These are phyloP conservation scores for Calephelis virginiensis DNA, from an alignment of 1,140 invertebrate genomes.

Conservation along the genomic window DNA sequence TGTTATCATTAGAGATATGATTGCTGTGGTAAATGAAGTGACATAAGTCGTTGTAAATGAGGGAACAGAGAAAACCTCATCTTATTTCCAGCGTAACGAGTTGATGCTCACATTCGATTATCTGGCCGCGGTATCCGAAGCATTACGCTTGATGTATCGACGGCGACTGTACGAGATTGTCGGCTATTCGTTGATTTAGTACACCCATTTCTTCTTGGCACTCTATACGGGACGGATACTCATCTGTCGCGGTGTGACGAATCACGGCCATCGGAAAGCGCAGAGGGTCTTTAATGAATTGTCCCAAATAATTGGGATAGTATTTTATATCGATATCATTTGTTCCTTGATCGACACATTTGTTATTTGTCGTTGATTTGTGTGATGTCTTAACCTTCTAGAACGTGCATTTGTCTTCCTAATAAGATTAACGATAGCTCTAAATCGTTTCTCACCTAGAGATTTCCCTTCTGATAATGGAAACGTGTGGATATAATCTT, in stretches of 20 bases:
- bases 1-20: conserved; percentile 42
- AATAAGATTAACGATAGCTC: conserved; percentile 47
- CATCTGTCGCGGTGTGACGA: conserved; percentile 71
- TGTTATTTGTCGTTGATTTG: conserved; percentile 69
- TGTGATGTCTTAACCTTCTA: conserved; percentile 59
- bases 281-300: conserved; percentile 73
- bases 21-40: conserved; percentile 33
- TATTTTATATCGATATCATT: conserved; percentile 74
- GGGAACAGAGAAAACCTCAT: conserved; percentile 54
- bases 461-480: conserved; percentile 30
- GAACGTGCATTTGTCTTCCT: conserved; percentile 44
- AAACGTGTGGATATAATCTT: conserved; percentile 22
- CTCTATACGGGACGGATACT: conserved; percentile 65
- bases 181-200: conserved; percentile 71
- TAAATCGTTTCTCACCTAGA: conserved; percentile 43
- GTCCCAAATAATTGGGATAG: conserved; percentile 75
- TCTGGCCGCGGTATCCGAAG: conserved; percentile 74
- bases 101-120: conserved; percentile 77
- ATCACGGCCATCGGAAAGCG: conserved; percentile 65
- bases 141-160: conserved; percentile 76
- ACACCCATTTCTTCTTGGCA: conserved; percentile 71
- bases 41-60: conserved; percentile 48
- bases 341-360: conserved; percentile 68
- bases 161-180: conserved; percentile 72
- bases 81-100: conserved; percentile 75